Evolutionary conservation across 2,888 invertebrate genomes (phyloP), one percentile per base, ranked within the genome.

Genomic region (Epirrita christyi): DNA sequence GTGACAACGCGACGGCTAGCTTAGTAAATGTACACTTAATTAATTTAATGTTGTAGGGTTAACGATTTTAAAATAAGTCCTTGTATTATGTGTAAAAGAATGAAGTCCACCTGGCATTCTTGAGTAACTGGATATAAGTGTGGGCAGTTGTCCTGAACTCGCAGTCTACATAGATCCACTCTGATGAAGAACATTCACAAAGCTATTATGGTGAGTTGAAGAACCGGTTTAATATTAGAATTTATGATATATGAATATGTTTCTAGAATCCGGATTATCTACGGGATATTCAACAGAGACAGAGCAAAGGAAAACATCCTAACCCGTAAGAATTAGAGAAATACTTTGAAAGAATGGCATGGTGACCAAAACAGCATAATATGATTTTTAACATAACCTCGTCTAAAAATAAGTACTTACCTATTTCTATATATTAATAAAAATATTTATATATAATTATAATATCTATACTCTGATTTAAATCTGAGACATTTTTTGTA

Each of bases 81-180:
- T 85, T 81, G 79, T 38, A 34, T 54, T 37, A 37, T 82, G 78
- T 81, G 77, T 83, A 75, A 75, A 82, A 86, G 88, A 88, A 91
- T 89, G 88, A 91, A 81, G 89, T 88, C 89, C 87, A 82, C 78
- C 73, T 86, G 77, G 80, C 81, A 87, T 87, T 87, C 85, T 87
- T 81, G 78, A 79, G 67, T 76, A 85, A 87, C 88, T 88, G 84
- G 89, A 90, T 88, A 90, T 90, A 91, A 82, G 81, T 84, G 88
- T 88, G 73, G 80, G 71, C 81, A 76, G 79, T 72, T 74, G 81
- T 76, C 75, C 71, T 67, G 70, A 72, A 72, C 66, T 73, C 81
- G 71, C 89, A 89, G 87, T 89, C 65, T 67, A 78, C 69, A 75
- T 76, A 76, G 75, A 76, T 68, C 68, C 73, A 72, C 75, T 77